Evolutionary conservation across 2,888 invertebrate species (phyloP).

Genomic region (Hyles lineata): DNA sequence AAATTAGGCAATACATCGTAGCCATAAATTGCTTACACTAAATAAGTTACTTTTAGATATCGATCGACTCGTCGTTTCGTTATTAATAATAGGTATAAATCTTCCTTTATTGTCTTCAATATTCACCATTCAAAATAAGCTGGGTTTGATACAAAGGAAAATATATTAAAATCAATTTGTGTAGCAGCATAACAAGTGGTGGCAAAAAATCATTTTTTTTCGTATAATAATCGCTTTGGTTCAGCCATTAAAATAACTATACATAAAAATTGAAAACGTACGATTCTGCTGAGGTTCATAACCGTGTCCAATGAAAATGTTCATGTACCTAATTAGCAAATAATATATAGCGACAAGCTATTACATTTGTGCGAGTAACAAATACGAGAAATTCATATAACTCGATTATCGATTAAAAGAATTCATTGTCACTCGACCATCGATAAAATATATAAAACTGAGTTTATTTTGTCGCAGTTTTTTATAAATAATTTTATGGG

Average conservation of each 20-base stretch:
- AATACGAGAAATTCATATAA: neutral
- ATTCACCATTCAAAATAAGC: slow-evolving; percentile 76
- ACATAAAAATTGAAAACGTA: slow-evolving; percentile 48
- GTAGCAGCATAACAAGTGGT: slow-evolving; percentile 65
- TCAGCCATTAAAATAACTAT: slow-evolving; percentile 66
- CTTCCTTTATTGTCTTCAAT: slow-evolving; percentile 84
- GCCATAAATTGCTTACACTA: slow-evolving; percentile 72
- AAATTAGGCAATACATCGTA: slow-evolving; percentile 59
- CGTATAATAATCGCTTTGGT: slow-evolving; percentile 75
- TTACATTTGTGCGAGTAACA: slow-evolving; percentile 36
- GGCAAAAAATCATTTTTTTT: slow-evolving; percentile 59
- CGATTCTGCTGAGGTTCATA: slow-evolving; percentile 68
- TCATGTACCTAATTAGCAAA: slow-evolving; percentile 49
- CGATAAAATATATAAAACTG: neutral
- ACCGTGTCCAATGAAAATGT: slow-evolving; percentile 67
- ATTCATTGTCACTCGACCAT: neutral
- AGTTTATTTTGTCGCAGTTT: neutral
- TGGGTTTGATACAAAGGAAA: slow-evolving; percentile 48
- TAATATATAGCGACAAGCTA: slow-evolving; percentile 47
- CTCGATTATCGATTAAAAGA: neutral
- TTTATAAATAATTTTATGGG: too few relatives aligned
- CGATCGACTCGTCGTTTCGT: slow-evolving; percentile 72
- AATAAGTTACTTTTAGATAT: slow-evolving; percentile 77
- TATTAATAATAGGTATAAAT: slow-evolving; percentile 81
- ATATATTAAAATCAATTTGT: slow-evolving; percentile 40